A percentile compares a stretch with the other conserved stretches of the same genome.
These are phyloP conservation scores for Genyomyrus donnyi DNA, from an alignment of 2,113 vertebrate genomes.

Conservation along the genomic window DNA sequence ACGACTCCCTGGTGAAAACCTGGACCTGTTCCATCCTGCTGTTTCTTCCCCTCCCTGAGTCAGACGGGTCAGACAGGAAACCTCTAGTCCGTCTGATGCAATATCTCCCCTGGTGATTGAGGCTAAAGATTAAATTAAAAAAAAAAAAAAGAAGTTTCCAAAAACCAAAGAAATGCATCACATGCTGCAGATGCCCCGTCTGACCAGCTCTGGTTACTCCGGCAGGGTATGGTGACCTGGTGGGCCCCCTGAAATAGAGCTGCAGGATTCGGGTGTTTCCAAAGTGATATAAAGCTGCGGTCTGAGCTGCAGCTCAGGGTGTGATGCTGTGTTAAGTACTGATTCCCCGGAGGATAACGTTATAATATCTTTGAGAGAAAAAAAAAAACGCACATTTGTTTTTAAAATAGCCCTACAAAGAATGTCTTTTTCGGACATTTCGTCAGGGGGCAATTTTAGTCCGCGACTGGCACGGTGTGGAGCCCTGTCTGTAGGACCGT, in stretches of 20 bases:
- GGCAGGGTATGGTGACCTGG: neutral
- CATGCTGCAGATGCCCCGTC: neutral
- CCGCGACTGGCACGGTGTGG: neutral
- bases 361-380: neutral
- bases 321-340: neutral
- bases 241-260: neutral
- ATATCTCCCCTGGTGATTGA: neutral
- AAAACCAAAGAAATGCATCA: neutral
- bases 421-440: neutral
- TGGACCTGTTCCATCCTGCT: neutral
- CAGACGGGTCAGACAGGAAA: neutral
- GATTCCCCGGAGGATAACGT: neutral
- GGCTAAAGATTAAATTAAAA: slow-evolving; percentile 11
- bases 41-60: neutral
- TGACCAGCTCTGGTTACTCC: neutral
- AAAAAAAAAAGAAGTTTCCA: neutral
- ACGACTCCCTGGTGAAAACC: too few species aligned
- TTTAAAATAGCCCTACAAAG: neutral
- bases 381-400: neutral
- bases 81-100: neutral
- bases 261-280: neutral
- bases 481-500: neutral
- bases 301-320: neutral
- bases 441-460: neutral
- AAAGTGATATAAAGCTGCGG: neutral